Evolutionary conservation across 2,797 vertebrate species (phyloP).

Genomic region (Danio tinwini): DNA sequence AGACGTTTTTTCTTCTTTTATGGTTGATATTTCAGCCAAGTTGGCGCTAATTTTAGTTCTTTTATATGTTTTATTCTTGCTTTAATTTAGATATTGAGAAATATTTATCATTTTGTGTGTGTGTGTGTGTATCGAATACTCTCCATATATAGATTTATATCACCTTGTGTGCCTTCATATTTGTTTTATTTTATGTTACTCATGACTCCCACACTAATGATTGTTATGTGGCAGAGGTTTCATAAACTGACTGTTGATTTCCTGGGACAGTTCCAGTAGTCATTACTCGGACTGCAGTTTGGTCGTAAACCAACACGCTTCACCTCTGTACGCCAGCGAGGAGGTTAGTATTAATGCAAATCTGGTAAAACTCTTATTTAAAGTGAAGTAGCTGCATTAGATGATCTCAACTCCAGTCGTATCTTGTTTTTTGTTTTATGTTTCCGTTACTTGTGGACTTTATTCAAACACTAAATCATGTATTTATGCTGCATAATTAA

Average conservation of each 20-base stretch:
- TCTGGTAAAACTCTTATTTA: not conserved
- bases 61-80: slow-evolving; percentile 2
- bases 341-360: not conserved
- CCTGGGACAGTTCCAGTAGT: not conserved
- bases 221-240: slow-evolving; percentile 39
- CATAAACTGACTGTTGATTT: not conserved
- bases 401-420: not conserved
- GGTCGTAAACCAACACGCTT: not conserved
- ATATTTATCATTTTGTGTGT: not conserved
- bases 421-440: not conserved
- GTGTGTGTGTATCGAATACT: not conserved
- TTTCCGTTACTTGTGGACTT: not conserved
- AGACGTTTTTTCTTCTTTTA: slow-evolving; percentile 13
- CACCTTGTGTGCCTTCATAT: slow-evolving; percentile 5
- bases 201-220: slow-evolving; percentile 13
- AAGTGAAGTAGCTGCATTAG: not conserved
- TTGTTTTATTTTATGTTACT: not conserved
- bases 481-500: not conserved
- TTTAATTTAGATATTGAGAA: slow-evolving; percentile 5
- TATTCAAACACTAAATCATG: slow-evolving; percentile 20
- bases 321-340: not conserved
- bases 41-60: slow-evolving; percentile 24
- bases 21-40: slow-evolving; percentile 10
- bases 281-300: not conserved
- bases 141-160: slow-evolving; percentile 17